These are phyloP conservation scores for Habropoda laboriosa DNA, from an alignment of 1,140 invertebrate species.

Conservation along the genomic window DNA sequence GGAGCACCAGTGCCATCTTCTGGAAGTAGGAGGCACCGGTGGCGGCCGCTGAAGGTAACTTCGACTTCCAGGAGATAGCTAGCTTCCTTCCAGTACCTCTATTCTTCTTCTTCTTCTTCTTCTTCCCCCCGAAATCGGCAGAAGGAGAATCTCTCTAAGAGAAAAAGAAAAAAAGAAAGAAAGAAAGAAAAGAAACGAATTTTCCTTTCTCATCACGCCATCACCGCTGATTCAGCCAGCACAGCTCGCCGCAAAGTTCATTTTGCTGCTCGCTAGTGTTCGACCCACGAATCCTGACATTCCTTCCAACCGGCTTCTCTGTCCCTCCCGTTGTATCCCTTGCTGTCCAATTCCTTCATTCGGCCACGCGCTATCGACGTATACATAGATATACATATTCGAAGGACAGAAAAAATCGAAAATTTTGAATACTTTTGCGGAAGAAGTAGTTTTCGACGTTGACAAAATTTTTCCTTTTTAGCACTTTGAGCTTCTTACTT, in stretches of 20 bases:
- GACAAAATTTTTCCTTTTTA: neutral
- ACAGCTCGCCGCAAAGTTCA: constrained; percentile 79
- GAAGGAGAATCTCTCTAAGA: constrained; percentile 60
- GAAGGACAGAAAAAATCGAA: constrained; percentile 35
- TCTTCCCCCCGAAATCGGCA: constrained; percentile 70
- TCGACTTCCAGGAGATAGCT: constrained; percentile 84
- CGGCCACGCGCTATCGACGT: constrained; percentile 44
- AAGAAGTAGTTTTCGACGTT: neutral
- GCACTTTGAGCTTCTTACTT: too few relatives aligned
- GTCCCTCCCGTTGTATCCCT: neutral
- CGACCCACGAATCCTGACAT: constrained; percentile 61
- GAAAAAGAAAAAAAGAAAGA: constrained; percentile 57
- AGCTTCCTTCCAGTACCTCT: constrained; percentile 79
- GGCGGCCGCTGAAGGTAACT: constrained; percentile 83
- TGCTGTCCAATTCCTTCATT: constrained; percentile 47
- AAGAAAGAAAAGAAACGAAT: constrained; percentile 58
- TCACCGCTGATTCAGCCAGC: constrained; percentile 80
- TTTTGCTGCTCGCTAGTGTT: constrained; percentile 79
- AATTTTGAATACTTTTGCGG: constrained; percentile 35
- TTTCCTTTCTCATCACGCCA: constrained; percentile 76
- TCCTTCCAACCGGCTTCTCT: constrained; percentile 36
- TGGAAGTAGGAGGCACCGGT: constrained; percentile 85
- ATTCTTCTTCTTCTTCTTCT: constrained; percentile 75
- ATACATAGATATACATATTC: constrained; percentile 35
- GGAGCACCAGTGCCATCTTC: constrained; percentile 84